Base-by-base conservation (phyloP, 1,140 invertebrate species). In the Aricia agestis region DNA sequence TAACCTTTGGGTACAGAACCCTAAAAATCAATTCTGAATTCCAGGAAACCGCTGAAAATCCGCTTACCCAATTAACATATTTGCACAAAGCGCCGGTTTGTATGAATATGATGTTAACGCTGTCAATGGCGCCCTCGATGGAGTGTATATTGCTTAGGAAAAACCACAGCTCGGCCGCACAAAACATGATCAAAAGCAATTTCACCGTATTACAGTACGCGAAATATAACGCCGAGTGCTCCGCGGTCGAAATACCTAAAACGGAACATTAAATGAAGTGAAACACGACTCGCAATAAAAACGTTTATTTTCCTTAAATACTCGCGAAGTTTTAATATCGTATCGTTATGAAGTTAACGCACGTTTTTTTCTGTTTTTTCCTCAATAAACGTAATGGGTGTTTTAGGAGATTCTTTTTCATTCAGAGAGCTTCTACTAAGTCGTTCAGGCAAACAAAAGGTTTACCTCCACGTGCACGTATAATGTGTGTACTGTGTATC, bases 21-120 rank as follows among this genome's bases (percentile, higher is more conserved):
- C n/a, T n/a, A n/a, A n/a, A n/a, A n/a, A n/a, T n/a, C n/a, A n/a
- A n/a, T n/a, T n/a, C n/a, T n/a, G n/a, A n/a, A n/a, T n/a, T n/a
- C n/a, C n/a, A 36, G 36, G 25, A 2, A 42, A 42, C 6, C 45
- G 0, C 13, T 10, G 3, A 52, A 52, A 52, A 52, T 52, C 13
- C 13, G 5, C 45, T 75, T 75, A 82, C 81, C 79, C 75, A 74
- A 65, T 73, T 76, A 42, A 66, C 78, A 70, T 84, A 80, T 57
- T 82, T 82, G 68, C 71, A 82, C 18, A 76, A 36, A 17, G 83
- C 76, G 7, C 78, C 74, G 3, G 81, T 32, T 68, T 86, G 82
- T 71, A 86, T 86, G 4, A 83, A 67, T 4, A 78, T 73, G 19
- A 80, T 75, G 32, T 84, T 85, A 13, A 80, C 41, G 58, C 75